Percentiles rank a stretch among this genome's conserved stretches.
phyloP scores from a whole-genome alignment of 2,113 vertebrate species.

The Motacilla tschutschensis region DNA sequence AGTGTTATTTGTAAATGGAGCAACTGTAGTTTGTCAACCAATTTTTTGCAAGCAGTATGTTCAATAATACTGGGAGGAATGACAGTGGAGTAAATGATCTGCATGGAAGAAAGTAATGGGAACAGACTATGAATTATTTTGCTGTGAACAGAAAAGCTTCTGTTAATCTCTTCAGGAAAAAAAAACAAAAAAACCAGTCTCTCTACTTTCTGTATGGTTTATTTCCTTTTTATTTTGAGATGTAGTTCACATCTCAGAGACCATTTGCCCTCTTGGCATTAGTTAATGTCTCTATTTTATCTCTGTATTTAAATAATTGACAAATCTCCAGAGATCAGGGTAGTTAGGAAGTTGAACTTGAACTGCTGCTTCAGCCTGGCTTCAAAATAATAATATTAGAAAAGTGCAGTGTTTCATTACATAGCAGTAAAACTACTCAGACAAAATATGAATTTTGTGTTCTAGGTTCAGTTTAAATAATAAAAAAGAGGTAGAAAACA shows the following conservation, averaged over 20 bases:
- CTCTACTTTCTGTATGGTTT: neutral
- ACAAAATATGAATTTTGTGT: neutral
- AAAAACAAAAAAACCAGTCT: neutral
- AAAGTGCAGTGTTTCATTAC: neutral
- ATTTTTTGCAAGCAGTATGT: slow-evolving; percentile 11
- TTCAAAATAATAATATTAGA: neutral
- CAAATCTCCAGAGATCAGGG: neutral
- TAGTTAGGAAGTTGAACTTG: neutral
- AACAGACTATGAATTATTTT: neutral
- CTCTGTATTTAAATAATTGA: slow-evolving; percentile 6
- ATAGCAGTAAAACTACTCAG: neutral
- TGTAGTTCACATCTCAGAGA: neutral
- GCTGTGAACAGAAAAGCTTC: neutral
- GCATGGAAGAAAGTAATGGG: neutral
- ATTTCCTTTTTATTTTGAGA: neutral
- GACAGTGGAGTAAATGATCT: neutral
- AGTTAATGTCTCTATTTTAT: neutral
- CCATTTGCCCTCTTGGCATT: neutral
- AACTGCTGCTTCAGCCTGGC: neutral
- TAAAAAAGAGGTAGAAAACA: neutral
- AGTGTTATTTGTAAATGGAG: neutral
- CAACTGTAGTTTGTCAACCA: neutral
- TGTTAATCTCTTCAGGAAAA: neutral
- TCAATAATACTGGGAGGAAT: neutral
- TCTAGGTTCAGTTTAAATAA: neutral